Evolutionary conservation across 1,140 invertebrate genomes (phyloP).

Genomic region (Wasmannia auropunctata): DNA sequence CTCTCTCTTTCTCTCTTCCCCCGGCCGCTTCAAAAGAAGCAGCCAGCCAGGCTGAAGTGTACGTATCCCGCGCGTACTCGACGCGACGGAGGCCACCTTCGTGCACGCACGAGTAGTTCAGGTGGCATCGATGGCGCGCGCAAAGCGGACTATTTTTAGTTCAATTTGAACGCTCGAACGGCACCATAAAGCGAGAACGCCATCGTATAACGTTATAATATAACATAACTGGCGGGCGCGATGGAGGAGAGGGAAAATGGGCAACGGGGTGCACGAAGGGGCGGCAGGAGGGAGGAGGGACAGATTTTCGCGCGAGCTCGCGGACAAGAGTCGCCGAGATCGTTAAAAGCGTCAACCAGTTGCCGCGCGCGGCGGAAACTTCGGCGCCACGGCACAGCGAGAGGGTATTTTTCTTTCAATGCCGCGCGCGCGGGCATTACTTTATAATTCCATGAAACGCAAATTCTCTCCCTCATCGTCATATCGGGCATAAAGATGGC

Average conservation of each 20-base stretch:
- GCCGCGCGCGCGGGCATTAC: not conserved
- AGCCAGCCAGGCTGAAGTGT: conserved; percentile 61
- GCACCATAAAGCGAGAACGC: conserved; percentile 77
- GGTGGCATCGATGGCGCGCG: conserved; percentile 64
- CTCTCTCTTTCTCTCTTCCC: conserved; percentile 42
- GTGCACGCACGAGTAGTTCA: conserved; percentile 77
- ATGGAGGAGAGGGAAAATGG: not conserved
- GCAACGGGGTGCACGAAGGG: not conserved
- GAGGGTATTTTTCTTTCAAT: not conserved
- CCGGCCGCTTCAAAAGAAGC: conserved; percentile 75
- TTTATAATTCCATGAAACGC: conserved; percentile 35
- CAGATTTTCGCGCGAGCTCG: conserved; percentile 64
- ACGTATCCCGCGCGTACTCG: conserved; percentile 37
- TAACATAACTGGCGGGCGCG: not conserved
- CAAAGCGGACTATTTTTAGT: conserved; percentile 84
- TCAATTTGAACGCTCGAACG: conserved; percentile 83
- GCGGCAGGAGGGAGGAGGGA: not conserved
- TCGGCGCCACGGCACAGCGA: not conserved
- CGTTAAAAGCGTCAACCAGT: conserved; percentile 67
- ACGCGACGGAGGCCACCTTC: conserved; percentile 72
- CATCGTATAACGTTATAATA: conserved; percentile 46
- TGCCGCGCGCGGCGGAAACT: conserved; percentile 2
- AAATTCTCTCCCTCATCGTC: conserved; percentile 6
- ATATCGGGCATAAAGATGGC: conserved; percentile 44
- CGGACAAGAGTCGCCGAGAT: conserved; percentile 55